Evolutionary conservation across 2,888 invertebrate species (phyloP).

Genomic region (Isotomurus palustris): DNA sequence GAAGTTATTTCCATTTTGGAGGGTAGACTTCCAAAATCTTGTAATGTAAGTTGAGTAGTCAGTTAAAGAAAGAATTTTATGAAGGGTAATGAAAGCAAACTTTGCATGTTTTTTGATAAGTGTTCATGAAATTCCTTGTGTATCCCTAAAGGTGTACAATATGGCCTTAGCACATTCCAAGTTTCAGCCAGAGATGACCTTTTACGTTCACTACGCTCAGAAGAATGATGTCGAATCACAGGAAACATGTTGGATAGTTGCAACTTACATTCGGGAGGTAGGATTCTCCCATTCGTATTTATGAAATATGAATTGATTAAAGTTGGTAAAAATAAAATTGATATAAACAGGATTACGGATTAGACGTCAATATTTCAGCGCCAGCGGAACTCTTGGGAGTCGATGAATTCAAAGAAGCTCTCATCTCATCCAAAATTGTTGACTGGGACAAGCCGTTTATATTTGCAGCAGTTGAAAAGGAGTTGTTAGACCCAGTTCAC

Average conservation of each 20-base stretch:
- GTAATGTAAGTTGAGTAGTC: conserved; percentile 6
- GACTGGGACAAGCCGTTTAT: conserved; percentile 20
- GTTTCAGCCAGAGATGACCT: conserved; percentile 6
- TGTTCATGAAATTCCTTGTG: too few relatives aligned
- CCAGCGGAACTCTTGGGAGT: conserved; percentile 8
- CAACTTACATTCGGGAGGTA: conserved; percentile 9
- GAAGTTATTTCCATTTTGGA: conserved; percentile 1
- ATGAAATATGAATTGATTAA: not conserved
- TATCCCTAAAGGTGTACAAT: conserved; percentile 10
- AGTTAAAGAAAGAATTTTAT: not conserved
- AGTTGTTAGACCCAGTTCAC: conserved; percentile 9
- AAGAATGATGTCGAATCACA: not conserved
- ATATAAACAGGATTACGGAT: conserved; percentile 21
- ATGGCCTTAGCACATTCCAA: conserved; percentile 4
- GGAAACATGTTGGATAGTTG: not conserved
- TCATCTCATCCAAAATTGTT: conserved; percentile 13
- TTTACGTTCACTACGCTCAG: not conserved
- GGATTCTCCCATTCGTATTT: not conserved
- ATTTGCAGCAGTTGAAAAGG: conserved; percentile 18
- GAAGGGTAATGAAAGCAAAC: not conserved
- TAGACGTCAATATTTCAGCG: conserved; percentile 24
- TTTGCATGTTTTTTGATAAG: not conserved
- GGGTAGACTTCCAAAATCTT: conserved; percentile 4
- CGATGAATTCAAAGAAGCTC: conserved; percentile 18
- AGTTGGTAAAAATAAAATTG: not conserved